Evolutionary conservation across 2,888 invertebrate genomes (phyloP), one percentile per base, ranked within the genome.

Genomic region (Drosophila monieri): DNA sequence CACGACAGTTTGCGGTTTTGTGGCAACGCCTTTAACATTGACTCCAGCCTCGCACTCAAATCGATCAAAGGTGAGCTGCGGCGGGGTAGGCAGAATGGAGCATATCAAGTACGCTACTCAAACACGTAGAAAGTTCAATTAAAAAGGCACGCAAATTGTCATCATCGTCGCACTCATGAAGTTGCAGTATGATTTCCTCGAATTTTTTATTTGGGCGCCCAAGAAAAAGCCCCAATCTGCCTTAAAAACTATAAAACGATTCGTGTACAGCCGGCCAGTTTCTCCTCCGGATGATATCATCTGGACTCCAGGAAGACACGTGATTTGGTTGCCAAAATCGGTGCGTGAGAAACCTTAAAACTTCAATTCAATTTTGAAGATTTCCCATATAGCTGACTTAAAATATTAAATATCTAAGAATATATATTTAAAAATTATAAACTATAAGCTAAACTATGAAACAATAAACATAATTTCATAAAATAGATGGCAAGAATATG

Each of bases 71-170:
- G 30, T 39, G 55, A 2, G 35, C 14, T 21, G 62, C 27, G 35
- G 18, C 15, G 32, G 9, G 21, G 43, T 10, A 12, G 5, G 6
- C 25, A 14, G 25, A 12, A 21, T 8, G 32, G 12, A 48, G 18
- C 25, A 12, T 57, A 65, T 66, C 51, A 55, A 76, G 64, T 67
- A 49, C 44, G 46, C 77, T 71, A 79, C 81, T 85, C 73, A 62
- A 85, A 79, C 81, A 83, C 81, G 81, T 85, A 83, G 83, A 85
- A 80, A 81, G 79, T 85, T 78, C 85, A 81, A 83, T 85, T 78
- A 74, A 81, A 60, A 71, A 56, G 75, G 77, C 85, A 85, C 85
- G 85, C 85, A 85, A 85, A 77, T 71, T 66, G 77, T 66, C 76
- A 77, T 81, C 85, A 81, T 73, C 76, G 69, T 12, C 21, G 41